A percentile compares a stretch with the other conserved stretches of the same genome.
These are phyloP conservation scores for Lingula anatina DNA, from an alignment of 2,888 invertebrate genomes.

Conservation along the genomic window DNA sequence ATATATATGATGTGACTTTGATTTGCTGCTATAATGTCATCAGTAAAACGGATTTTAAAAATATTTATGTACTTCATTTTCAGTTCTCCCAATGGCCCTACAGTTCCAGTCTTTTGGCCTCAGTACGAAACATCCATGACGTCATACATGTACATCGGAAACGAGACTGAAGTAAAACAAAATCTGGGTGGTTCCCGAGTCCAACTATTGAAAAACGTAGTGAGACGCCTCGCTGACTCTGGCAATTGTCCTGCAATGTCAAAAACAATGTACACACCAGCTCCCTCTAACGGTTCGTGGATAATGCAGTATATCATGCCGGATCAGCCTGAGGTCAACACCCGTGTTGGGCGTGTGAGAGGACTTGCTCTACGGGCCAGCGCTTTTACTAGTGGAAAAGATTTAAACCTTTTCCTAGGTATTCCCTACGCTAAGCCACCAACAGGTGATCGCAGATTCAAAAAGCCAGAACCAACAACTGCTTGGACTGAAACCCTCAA, in stretches of 20 bases:
- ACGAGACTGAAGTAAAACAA: neutral
- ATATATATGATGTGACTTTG: no score
- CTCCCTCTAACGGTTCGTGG: no score
- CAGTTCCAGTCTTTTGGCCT: neutral
- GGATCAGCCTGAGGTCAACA: neutral
- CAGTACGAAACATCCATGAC: neutral
- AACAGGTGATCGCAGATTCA: conserved; percentile 16
- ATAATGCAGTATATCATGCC: no score
- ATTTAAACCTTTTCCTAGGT: conserved; percentile 8
- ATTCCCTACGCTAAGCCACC: conserved; percentile 27
- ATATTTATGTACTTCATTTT: neutral
- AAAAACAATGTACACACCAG: no score
- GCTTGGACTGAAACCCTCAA: conserved; percentile 9
- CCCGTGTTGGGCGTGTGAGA: neutral
- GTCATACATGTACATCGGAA: neutral
- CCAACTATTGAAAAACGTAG: neutral
- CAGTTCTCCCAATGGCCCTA: neutral
- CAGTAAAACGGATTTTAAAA: no score
- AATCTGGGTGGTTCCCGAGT: neutral
- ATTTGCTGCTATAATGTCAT: no score
- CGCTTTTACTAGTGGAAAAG: neutral
- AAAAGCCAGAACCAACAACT: conserved; percentile 12
- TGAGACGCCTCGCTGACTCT: neutral
- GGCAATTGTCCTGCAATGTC: no score
- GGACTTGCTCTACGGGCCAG: neutral